These are phyloP conservation scores for Drosophila sucinea DNA, from an alignment of 1,140 invertebrate genomes.

Conservation along the genomic window DNA sequence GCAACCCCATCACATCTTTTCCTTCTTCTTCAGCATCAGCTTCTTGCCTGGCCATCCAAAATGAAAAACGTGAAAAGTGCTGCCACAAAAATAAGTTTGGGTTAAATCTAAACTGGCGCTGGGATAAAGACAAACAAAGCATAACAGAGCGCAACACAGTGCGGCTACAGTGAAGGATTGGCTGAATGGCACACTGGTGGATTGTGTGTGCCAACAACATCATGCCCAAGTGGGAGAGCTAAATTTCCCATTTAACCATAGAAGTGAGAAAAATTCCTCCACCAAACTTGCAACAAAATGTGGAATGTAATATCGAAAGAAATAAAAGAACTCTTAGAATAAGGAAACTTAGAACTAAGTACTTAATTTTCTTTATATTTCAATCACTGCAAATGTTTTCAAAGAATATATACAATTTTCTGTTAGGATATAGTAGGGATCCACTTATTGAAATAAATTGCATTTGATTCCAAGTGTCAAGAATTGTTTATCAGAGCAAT, in stretches of 20 bases:
- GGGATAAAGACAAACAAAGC: constrained; percentile 62
- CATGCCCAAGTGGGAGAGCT: background rate
- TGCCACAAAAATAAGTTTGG: constrained; percentile 72
- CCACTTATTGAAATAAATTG: too few species aligned
- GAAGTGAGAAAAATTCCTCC: constrained; percentile 25
- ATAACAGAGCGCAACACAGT: constrained; percentile 47
- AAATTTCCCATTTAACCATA: background rate
- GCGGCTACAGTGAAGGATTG: constrained; percentile 21
- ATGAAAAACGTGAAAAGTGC: constrained; percentile 78
- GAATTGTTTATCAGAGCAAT: background rate
- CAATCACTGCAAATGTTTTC: too few species aligned
- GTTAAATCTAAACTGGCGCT: constrained; percentile 56
- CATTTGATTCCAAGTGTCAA: too few species aligned
- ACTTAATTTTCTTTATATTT: too few species aligned
- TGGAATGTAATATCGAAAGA: background rate
- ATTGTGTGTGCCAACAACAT: constrained; percentile 24
- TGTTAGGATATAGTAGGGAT: too few species aligned
- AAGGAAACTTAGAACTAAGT: too few species aligned
- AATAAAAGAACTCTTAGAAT: background rate
- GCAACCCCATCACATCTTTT: background rate
- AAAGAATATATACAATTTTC: too few species aligned
- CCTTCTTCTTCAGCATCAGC: background rate
- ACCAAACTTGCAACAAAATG: constrained; percentile 2
- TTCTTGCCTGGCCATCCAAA: constrained; percentile 31
- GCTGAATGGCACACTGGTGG: constrained; percentile 13